Evolutionary conservation across 2,113 vertebrate genomes (phyloP).

Genomic region (Drymodes brunneopygia): DNA sequence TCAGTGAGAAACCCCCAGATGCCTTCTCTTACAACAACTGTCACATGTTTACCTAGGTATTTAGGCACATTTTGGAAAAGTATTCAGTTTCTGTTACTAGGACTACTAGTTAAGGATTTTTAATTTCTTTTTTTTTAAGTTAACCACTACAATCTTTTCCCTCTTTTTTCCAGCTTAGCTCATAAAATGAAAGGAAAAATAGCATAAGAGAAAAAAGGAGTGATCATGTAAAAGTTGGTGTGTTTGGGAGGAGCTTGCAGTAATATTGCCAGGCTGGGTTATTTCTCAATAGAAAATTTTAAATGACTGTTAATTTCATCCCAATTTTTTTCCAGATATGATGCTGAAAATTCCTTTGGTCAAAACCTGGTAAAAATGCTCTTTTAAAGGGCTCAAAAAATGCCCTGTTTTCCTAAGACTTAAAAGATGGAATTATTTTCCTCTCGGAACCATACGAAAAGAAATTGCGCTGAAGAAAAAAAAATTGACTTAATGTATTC

Average conservation of each 20-base stretch:
- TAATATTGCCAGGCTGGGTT: background rate
- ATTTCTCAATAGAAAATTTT: background rate
- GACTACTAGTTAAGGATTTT: background rate
- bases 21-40: background rate
- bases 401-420: background rate
- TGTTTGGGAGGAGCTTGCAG: background rate
- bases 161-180: background rate
- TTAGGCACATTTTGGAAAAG: background rate
- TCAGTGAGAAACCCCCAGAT: background rate
- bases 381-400: background rate
- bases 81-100: background rate
- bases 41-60: background rate
- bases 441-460: background rate
- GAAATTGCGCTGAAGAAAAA: background rate
- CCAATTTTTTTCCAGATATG: background rate
- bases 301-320: background rate
- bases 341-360: background rate
- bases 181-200: background rate
- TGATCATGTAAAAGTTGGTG: background rate
- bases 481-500: background rate
- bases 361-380: background rate
- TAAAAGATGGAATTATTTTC: background rate
- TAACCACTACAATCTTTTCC: background rate
- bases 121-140: too few species aligned
- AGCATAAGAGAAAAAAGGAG: background rate